phyloP scores from a whole-genome alignment of 2,888 invertebrate species.

The Phasia obesa region DNA sequence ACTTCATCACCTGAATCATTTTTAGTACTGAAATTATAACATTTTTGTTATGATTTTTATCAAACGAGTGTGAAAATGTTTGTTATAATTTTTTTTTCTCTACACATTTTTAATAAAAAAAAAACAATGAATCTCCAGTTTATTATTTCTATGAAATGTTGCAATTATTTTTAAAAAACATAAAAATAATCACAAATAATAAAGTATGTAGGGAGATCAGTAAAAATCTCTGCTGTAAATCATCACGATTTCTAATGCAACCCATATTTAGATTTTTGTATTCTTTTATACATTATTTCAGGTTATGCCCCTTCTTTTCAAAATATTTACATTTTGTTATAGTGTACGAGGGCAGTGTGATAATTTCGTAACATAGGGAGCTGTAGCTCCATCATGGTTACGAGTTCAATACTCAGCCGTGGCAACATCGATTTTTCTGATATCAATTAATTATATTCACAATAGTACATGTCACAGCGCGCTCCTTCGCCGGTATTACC shows the following conservation, averaged over 20 bases:
- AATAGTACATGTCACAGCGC: too few relatives aligned
- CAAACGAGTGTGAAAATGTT: slow-evolving; percentile 51
- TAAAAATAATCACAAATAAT: slow-evolving; percentile 31
- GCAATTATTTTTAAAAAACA: slow-evolving; percentile 23
- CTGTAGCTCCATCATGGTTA: too few relatives aligned
- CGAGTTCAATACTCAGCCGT: too few relatives aligned
- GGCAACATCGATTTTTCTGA: too few relatives aligned
- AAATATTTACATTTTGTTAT: too few relatives aligned
- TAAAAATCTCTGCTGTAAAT: slow-evolving; percentile 31
- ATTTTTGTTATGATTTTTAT: slow-evolving; percentile 63
- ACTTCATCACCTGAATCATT: not conserved
- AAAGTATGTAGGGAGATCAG: not conserved
- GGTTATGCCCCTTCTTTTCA: slow-evolving; percentile 5
- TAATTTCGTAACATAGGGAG: too few relatives aligned
- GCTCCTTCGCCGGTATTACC: too few relatives aligned
- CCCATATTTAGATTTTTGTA: slow-evolving; percentile 39
- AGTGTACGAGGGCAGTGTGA: too few relatives aligned
- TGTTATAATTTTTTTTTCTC: slow-evolving; percentile 27
- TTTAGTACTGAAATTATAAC: not conserved
- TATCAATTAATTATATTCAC: too few relatives aligned
- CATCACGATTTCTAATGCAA: slow-evolving; percentile 68
- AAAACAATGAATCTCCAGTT: slow-evolving; percentile 20
- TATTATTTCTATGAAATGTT: slow-evolving; percentile 50
- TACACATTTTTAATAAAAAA: slow-evolving; percentile 12
- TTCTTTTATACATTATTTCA: slow-evolving; percentile 18